phyloP scores from a whole-genome alignment of 1,140 invertebrate genomes.

The Caenorhabditis tropicalis region DNA sequence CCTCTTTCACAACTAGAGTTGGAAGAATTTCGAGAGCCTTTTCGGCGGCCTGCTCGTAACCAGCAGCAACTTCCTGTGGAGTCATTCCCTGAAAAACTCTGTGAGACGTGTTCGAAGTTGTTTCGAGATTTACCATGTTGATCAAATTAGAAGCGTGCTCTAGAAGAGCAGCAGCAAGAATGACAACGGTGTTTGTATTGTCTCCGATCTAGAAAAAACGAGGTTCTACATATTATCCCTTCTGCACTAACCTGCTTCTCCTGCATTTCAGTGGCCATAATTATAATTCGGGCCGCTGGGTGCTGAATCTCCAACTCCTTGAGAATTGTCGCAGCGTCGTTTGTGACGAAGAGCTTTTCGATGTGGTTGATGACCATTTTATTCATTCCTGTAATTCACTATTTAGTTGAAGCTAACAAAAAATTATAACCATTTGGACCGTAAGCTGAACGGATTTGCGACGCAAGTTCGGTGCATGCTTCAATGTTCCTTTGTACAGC shows the following conservation, averaged over 20 bases:
- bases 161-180: constrained; percentile 88
- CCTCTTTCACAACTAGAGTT: constrained; percentile 77
- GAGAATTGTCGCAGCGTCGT: constrained; percentile 97
- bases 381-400: constrained; percentile 84
- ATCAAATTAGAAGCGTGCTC: constrained; percentile 90
- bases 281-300: constrained; percentile 95
- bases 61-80: constrained; percentile 90
- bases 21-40: constrained; percentile 84
- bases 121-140: constrained; percentile 77
- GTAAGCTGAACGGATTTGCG: constrained; percentile 90
- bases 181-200: constrained; percentile 97
- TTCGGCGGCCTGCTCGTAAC: constrained; percentile 88
- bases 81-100: constrained; percentile 82
- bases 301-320: constrained; percentile 94
- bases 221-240: too few species aligned
- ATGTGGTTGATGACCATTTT: constrained; percentile 99
- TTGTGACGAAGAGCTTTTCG: constrained; percentile 97
- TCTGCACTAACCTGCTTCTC: constrained; percentile 83
- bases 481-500: constrained; percentile 93
- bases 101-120: constrained; percentile 42
- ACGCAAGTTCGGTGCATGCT: constrained; percentile 92
- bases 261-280: constrained; percentile 95
- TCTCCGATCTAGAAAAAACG: constrained; percentile 80
- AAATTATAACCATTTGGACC: constrained; percentile 80
- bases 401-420: not conserved